phyloP scores from a whole-genome alignment of 2,888 invertebrate species.

The Drosophila multiciliata region DNA sequence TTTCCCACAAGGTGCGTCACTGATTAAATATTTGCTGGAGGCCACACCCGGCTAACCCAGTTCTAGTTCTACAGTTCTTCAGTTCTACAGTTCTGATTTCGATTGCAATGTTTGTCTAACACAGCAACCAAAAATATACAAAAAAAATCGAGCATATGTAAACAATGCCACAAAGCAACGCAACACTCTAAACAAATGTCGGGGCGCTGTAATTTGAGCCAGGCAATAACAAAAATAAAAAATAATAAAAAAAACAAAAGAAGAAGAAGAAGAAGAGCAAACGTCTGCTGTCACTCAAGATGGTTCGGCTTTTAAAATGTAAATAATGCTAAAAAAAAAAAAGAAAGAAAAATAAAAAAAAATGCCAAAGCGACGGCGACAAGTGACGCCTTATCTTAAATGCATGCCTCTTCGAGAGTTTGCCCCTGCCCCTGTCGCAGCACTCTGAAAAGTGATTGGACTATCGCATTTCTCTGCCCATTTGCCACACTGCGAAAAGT shows the following conservation, averaged over 20 bases:
- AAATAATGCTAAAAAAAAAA: conserved; percentile 70
- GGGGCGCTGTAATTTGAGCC: conserved; percentile 61
- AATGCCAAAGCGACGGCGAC: conserved; percentile 60
- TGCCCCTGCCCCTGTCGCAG: conserved; percentile 38
- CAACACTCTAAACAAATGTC: conserved; percentile 55
- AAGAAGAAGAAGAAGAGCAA: conserved; percentile 7
- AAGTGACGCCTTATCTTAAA: conserved; percentile 80
- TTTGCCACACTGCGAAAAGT: conserved; percentile 69
- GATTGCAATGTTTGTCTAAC: conserved; percentile 71
- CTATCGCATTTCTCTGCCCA: conserved; percentile 76
- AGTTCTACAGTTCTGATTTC: conserved; percentile 53
- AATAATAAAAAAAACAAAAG: conserved; percentile 17
- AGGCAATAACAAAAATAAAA: conserved; percentile 15
- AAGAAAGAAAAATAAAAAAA: conserved; percentile 34
- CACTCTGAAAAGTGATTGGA: conserved; percentile 71
- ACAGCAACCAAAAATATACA: conserved; percentile 11
- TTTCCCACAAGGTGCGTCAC: conserved; percentile 81
- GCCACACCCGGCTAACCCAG: conserved; percentile 73
- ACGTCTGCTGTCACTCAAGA: conserved; percentile 60
- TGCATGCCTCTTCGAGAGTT: conserved; percentile 64
- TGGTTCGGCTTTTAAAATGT: conserved; percentile 65
- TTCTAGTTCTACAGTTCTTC: conserved; percentile 44
- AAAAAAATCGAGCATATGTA: conserved; percentile 32
- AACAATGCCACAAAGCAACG: conserved; percentile 50
- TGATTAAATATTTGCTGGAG: conserved; percentile 68